Evolutionary conservation across 2,888 invertebrate genomes (phyloP).

Genomic region (Hanleya hanleyi): DNA sequence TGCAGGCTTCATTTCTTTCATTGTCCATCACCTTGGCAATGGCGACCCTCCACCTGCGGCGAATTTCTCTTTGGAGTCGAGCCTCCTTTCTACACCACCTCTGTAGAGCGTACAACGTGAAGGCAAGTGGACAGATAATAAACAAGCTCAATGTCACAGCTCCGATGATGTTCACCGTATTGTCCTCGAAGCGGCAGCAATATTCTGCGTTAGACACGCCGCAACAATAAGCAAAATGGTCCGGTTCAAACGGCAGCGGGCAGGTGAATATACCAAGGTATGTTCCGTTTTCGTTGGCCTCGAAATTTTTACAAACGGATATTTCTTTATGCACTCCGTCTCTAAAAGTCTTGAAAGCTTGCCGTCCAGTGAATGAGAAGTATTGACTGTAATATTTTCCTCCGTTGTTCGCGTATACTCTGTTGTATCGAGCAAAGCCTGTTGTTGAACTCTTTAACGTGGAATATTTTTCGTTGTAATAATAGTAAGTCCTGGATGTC

Average conservation of each 20-base stretch:
- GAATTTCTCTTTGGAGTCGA: background rate
- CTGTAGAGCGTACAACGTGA: background rate
- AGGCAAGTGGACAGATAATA: background rate
- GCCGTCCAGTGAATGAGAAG: constrained; percentile 33
- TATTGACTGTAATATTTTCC: constrained; percentile 27
- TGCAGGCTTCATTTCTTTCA: background rate
- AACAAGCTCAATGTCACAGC: background rate
- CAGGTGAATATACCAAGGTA: constrained; percentile 48
- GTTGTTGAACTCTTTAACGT: background rate
- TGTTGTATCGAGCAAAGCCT: constrained; percentile 30
- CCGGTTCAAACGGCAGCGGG: constrained; percentile 48
- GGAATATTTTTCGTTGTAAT: background rate
- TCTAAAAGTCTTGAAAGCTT: constrained; percentile 25
- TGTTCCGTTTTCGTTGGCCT: constrained; percentile 45
- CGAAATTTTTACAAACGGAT: constrained; percentile 48
- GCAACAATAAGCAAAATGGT: constrained; percentile 42
- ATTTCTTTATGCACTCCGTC: constrained; percentile 36
- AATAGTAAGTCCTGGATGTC: background rate
- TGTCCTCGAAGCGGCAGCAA: constrained; percentile 44
- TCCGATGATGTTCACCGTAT: constrained; percentile 23
- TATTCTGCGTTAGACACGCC: constrained; percentile 45
- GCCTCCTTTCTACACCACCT: constrained; percentile 1
- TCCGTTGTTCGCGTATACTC: constrained; percentile 22
- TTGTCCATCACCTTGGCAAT: background rate
- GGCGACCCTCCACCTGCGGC: background rate